Conservation (phyloP, 2,888 invertebrate species). For the Trissolcus japonicus region DNA sequence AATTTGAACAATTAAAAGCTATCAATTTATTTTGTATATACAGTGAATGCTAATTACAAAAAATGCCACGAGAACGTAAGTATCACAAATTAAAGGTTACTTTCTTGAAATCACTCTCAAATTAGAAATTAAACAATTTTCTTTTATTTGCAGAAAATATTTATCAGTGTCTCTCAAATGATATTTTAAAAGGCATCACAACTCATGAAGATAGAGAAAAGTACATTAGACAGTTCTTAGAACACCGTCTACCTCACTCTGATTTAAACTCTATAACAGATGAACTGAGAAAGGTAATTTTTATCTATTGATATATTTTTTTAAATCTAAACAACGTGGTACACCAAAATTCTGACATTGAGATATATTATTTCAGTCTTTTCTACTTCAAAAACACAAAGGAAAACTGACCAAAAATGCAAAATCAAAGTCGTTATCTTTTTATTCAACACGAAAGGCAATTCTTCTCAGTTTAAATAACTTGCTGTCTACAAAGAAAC, state of each 20-base stretch:
- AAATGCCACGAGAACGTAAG: constrained; percentile 45
- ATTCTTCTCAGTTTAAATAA: constrained; percentile 81
- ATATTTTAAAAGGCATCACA: constrained; percentile 62
- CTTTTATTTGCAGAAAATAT: constrained; percentile 62
- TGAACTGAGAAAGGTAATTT: constrained; percentile 71
- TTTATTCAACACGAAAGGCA: constrained; percentile 80
- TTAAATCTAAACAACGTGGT: neutral
- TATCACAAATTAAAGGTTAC: constrained; percentile 4
- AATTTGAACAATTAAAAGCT: too few species aligned
- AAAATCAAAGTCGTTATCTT: constrained; percentile 76
- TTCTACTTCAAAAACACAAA: constrained; percentile 73
- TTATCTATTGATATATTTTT: constrained; percentile 1
- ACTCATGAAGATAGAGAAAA: constrained; percentile 67
- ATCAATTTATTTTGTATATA: neutral
- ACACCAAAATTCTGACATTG: neutral
- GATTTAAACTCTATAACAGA: constrained; percentile 66
- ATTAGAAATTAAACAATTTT: neutral
- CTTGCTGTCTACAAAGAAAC: constrained; percentile 78
- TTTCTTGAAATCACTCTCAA: neutral
- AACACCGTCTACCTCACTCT: constrained; percentile 67
- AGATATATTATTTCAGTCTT: constrained; percentile 66
- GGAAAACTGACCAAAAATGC: constrained; percentile 74
- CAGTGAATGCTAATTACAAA: neutral
- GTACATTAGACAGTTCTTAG: constrained; percentile 68
- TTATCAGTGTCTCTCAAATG: constrained; percentile 64